Base-by-base conservation (phyloP, 2,113 vertebrate genomes). In the Phasianus colchicus region DNA sequence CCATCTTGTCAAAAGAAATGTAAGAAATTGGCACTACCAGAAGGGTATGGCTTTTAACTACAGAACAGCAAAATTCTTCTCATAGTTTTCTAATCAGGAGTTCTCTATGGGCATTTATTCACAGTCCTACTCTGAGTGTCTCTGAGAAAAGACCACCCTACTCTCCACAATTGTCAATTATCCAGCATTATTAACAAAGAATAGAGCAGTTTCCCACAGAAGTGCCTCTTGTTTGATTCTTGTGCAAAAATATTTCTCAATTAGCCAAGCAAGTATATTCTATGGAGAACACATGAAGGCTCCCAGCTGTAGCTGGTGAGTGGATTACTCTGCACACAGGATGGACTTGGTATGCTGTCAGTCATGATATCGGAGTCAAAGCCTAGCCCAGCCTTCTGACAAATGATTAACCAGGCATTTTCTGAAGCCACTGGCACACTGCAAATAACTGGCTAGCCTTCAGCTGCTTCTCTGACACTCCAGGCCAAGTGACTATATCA, bases 61-160 rank as follows among this genome's bases (percentile, higher is more conserved):
- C 10, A 85, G 50, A 47, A 87, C 13, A 92, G 48, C 40, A 91
- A 94, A 78, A 95, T 94, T 93, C 65, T 93, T 95, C 54, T 71
- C 90, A 94, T 52, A 93, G 65, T 69, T 93, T 92, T 78, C 48
- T 92, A 90, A 90, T 83, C 7, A 3, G 83, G 27, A 57, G n/a
- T 34, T 90, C 25, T 89, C 61, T 83, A 6, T 86, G 72, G 40
- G 36, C 20, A 58, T 38, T 30, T 78, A 74, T 87, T 91, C 54
- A 40, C 40, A 78, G 48, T 88, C 71, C 57, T 89, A 79, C 58
- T 17, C 20, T 63, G 69, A n/a, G 43, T 76, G 60, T 80, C 54
- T 90, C 74, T 89, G 81, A 95, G 58, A 82, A 93, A 92, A 94
- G 84, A 66, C 63, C 4, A 11, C 60, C 30, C 22, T 32, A 34